Conservation (phyloP, 2,888 invertebrate genomes). For the Caenorhabditis sp. region DNA sequence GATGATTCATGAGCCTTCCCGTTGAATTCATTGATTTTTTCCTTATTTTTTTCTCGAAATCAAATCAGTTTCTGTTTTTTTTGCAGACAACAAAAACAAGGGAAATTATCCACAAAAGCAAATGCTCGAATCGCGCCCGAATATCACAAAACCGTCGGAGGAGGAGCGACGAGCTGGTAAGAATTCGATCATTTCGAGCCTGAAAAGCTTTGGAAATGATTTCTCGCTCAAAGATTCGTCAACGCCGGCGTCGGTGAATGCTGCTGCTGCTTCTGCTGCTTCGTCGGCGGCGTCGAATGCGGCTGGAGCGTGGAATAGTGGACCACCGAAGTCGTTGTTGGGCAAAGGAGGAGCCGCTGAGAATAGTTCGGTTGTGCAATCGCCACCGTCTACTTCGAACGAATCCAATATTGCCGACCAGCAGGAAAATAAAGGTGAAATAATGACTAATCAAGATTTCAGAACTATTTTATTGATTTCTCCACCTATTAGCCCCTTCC, state of each 20-base stretch:
- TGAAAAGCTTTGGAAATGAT: conserved; percentile 23
- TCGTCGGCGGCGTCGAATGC: not conserved
- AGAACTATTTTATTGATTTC: no score
- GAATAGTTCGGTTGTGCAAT: not conserved
- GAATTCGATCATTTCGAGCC: conserved; percentile 9
- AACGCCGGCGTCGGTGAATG: conserved; percentile 2
- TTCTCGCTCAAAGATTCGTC: conserved; percentile 23
- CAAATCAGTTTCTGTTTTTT: not conserved
- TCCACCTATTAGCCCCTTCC: no score
- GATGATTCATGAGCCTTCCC: no score
- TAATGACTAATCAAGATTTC: no score
- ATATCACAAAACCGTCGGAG: not conserved
- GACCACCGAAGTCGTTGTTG: conserved; percentile 39
- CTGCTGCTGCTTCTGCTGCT: conserved; percentile 41
- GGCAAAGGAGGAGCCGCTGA: conserved; percentile 11
- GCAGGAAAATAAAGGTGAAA: no score
- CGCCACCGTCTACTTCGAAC: not conserved
- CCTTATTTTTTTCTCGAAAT: no score
- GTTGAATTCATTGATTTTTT: no score
- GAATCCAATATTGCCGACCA: not conserved
- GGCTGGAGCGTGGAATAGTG: conserved; percentile 48
- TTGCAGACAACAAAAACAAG: conserved; percentile 20
- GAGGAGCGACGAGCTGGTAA: conserved; percentile 6
- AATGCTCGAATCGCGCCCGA: conserved; percentile 27
- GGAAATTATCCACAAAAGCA: conserved; percentile 29